Evolutionary conservation across 2,113 vertebrate species (phyloP).

Genomic region (Planiliza haematocheilus): DNA sequence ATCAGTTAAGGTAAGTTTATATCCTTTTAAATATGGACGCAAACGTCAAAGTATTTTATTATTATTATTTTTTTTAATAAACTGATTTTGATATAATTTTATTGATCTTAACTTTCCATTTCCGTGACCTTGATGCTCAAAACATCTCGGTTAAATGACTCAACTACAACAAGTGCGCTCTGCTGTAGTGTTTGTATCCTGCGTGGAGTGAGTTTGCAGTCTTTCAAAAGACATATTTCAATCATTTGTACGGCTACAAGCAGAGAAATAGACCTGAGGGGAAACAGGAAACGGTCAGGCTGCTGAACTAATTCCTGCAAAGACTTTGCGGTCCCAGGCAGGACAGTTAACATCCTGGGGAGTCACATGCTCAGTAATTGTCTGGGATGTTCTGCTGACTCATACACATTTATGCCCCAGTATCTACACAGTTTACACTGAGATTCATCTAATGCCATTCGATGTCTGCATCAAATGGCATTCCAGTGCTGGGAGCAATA

Average conservation of each 20-base stretch:
- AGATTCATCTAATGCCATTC: constrained; percentile 12
- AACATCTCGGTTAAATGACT: constrained; percentile 1
- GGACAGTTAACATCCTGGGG: constrained; percentile 38
- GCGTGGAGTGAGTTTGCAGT: constrained; percentile 1
- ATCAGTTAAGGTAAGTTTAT: constrained; percentile 52
- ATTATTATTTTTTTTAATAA: background rate
- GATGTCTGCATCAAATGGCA: constrained; percentile 40
- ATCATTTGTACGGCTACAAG: constrained; percentile 22
- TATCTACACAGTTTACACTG: constrained; percentile 28
- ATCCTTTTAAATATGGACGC: too few relatives aligned
- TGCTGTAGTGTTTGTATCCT: constrained; percentile 4
- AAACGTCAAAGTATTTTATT: background rate
- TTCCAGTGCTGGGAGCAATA: background rate
- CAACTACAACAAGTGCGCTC: background rate
- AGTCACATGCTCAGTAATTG: constrained; percentile 52
- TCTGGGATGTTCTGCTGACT: constrained; percentile 65
- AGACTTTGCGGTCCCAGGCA: constrained; percentile 31
- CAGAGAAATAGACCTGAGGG: background rate
- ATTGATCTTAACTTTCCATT: constrained; percentile 28
- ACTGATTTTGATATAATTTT: constrained; percentile 11
- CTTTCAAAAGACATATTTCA: constrained; percentile 23
- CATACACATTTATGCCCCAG: constrained; percentile 47
- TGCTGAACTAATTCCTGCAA: constrained; percentile 40
- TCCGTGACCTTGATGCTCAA: constrained; percentile 19
- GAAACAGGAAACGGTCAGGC: background rate